phyloP scores from a whole-genome alignment of 2,797 vertebrate species.

The Petrocephalus schoutedeni region DNA sequence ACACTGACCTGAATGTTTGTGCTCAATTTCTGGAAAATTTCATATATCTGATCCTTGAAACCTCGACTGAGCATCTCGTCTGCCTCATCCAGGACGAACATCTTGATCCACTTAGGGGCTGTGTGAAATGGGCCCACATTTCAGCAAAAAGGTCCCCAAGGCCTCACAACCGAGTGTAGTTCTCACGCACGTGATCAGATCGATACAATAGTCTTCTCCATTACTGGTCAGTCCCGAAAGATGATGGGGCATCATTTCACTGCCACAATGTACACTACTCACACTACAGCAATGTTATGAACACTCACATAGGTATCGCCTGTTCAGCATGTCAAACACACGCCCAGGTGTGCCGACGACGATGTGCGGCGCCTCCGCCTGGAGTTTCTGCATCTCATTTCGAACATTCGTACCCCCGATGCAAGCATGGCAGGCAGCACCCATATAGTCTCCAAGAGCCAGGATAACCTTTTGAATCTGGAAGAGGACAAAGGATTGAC shows the following conservation, averaged over 20 bases:
- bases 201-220: not conserved
- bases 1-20: conserved; percentile 88
- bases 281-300: not conserved
- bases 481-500: not conserved
- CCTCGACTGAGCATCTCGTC: conserved; percentile 99
- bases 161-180: not conserved
- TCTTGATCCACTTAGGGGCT: conserved; percentile 95
- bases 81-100: conserved; percentile 98
- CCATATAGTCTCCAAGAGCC: conserved; percentile 97
- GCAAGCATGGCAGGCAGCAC: conserved; percentile 91
- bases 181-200: conserved; percentile 21
- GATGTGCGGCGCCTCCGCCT: conserved; percentile 88
- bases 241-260: conserved; percentile 40
- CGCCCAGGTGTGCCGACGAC: conserved; percentile 95
- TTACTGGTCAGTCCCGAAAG: conserved; percentile 36
- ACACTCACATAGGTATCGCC: conserved; percentile 83
- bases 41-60: conserved; percentile 99
- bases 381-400: conserved; percentile 89
- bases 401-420: conserved; percentile 92
- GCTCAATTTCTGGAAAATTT: conserved; percentile 96
- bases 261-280: not conserved
- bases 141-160: not conserved
- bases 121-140: conserved; percentile 16
- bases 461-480: conserved; percentile 98
- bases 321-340: conserved; percentile 93